Base-by-base conservation (phyloP, 2,888 invertebrate genomes). In the Campopleginae sp. region DNA sequence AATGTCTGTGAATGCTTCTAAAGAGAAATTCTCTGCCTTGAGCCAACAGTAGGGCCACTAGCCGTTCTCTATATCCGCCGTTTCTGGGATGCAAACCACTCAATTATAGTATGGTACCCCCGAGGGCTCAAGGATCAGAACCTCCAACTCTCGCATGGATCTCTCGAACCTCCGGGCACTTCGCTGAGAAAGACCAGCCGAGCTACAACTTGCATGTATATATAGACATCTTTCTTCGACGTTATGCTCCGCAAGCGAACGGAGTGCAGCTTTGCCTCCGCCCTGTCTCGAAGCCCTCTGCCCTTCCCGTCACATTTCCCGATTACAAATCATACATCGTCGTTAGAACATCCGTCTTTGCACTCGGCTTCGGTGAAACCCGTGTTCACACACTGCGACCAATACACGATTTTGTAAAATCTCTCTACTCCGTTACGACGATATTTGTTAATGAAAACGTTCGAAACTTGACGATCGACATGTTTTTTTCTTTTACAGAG, bases 1-100 rank as follows among this genome's bases (percentile, higher is more conserved):
- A 65, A 76, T 19, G 65, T 77, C 54, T 65, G 12, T 46, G 65
- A 51, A 38, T 76, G 51, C 82, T 82, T 63, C 63, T 58, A 74
- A 70, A 80, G 66, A 81, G 58, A 74, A 51, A 66, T 61, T 77
- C 61, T 33, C 70, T 78, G 80, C 71, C 82, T 76, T 58, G 58
- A 75, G 80, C 74, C 66, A 65, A 68, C 72, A 51, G 63, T 27
- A 79, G 54, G 27, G 14, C 44, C 66, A 58, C 76, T 66, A 66
- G 80, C 65, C 77, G 72, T 83, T 80, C 77, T 80, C 83, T 65
- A 78, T 77, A 78, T 83, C 77, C 80, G 77, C 78, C 82, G 65
- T 77, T 75, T 77, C 83, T 80, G 87, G 90, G 91, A 92, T 92
- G 91, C 92, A 92, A 92, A 92, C 92, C 92, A 92, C 92, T 92